Conservation (phyloP, 2,113 vertebrate genomes). For the Podarcis muralis region DNA sequence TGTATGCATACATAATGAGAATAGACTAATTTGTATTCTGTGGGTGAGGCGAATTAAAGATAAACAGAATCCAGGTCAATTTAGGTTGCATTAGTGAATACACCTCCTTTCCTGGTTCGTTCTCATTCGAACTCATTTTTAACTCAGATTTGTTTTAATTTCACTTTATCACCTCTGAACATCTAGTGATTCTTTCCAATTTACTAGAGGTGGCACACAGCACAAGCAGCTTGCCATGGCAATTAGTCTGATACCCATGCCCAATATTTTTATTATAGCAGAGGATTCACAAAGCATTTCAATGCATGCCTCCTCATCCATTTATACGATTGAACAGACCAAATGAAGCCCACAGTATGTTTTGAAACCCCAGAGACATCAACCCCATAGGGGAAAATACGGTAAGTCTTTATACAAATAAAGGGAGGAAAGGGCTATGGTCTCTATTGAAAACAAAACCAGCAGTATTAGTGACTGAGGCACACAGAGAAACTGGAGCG, state of each 20-base stretch:
- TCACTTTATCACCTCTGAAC: background rate
- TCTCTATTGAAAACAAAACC: background rate
- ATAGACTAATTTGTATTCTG: background rate
- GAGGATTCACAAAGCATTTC: background rate
- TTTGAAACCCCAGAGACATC: background rate
- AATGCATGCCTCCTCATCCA: background rate
- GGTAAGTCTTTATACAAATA: background rate
- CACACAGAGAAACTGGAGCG: background rate
- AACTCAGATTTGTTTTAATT: background rate
- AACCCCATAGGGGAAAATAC: background rate
- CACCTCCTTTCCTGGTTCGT: background rate
- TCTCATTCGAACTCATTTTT: background rate
- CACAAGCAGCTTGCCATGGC: background rate
- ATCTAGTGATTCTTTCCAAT: conserved; percentile 18
- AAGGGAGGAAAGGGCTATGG: no score
- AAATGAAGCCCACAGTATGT: background rate
- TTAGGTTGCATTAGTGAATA: background rate
- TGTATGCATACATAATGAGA: background rate
- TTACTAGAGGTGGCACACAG: background rate
- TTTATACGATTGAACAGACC: no score
- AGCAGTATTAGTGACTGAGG: no score
- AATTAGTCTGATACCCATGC: background rate
- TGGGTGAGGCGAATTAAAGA: background rate
- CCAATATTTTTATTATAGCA: background rate
- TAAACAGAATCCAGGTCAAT: conserved; percentile 9